A percentile compares a stretch with the other conserved stretches of the same genome.
Conservation (phyloP, 2,797 vertebrate genomes). For the Lepus oiostolus region DNA sequence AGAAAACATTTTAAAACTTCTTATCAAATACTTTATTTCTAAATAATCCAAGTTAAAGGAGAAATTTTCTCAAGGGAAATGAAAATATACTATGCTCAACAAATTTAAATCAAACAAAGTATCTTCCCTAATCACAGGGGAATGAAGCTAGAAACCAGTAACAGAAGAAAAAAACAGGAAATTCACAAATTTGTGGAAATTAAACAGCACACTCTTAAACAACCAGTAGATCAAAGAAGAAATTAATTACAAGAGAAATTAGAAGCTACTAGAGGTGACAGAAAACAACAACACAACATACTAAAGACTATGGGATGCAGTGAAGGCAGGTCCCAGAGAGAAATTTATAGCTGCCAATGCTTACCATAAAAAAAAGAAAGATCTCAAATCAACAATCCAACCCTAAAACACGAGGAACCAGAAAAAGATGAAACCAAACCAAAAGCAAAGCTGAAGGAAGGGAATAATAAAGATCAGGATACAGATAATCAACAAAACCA, state of each 20-base stretch:
- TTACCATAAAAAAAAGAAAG: background rate
- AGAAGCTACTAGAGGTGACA: background rate
- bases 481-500: background rate
- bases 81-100: background rate
- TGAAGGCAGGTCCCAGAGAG: background rate
- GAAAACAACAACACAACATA: background rate
- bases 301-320: background rate
- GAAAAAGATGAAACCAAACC: background rate
- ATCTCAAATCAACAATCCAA: background rate
- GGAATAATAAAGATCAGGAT: background rate
- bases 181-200: background rate
- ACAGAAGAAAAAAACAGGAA: background rate
- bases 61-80: no score
- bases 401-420: background rate
- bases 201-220: background rate
- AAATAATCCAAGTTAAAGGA: no score
- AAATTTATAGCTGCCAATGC: background rate
- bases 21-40: no score
- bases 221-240: background rate
- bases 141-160: conserved; percentile 10
- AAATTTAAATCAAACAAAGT: background rate
- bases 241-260: background rate
- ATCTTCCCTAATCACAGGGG: background rate
- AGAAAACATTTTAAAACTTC: no score
- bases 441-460: background rate